Percentiles rank a stretch among this genome's conserved stretches.
These are phyloP conservation scores for Discoglossus pictus DNA, from an alignment of 2,797 vertebrate genomes.

Conservation along the genomic window DNA sequence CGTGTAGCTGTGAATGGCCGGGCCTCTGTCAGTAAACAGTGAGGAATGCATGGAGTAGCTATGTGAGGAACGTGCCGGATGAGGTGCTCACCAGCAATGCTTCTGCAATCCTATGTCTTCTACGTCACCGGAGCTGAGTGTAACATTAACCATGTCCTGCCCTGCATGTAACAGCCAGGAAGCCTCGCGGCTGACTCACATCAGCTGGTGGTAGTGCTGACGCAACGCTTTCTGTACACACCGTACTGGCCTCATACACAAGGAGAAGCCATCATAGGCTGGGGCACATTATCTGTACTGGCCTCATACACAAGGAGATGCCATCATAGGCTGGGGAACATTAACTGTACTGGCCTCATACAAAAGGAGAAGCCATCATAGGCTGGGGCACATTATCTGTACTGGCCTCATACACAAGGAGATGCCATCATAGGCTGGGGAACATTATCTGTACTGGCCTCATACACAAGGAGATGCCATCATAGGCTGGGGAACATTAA, in stretches of 20 bases:
- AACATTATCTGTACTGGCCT: slow-evolving; percentile 11
- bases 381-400: slow-evolving; percentile 2
- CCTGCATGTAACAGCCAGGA: background rate
- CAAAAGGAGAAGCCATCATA: background rate
- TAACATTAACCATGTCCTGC: no score
- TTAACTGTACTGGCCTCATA: slow-evolving; percentile 7
- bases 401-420: background rate
- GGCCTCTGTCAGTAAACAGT: no score
- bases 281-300: slow-evolving; percentile 10
- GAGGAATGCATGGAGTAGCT: background rate
- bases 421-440: background rate
- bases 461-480: background rate
- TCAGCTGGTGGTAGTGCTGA: slow-evolving; percentile 24
- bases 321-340: background rate
- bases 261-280: background rate
- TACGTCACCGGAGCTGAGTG: slow-evolving; percentile 7
- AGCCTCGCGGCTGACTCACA: slow-evolving; percentile 22
- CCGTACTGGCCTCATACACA: background rate
- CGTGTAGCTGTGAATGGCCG: no score
- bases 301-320: background rate
- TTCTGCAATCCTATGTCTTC: background rate
- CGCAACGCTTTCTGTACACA: background rate
- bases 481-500: slow-evolving; percentile 8
- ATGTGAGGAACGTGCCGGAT: slow-evolving; percentile 35
- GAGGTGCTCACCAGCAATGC: background rate